A percentile compares a stretch with the other conserved stretches of the same genome.
Conservation (phyloP, 2,888 invertebrate species). For the Epinotia bilunana region DNA sequence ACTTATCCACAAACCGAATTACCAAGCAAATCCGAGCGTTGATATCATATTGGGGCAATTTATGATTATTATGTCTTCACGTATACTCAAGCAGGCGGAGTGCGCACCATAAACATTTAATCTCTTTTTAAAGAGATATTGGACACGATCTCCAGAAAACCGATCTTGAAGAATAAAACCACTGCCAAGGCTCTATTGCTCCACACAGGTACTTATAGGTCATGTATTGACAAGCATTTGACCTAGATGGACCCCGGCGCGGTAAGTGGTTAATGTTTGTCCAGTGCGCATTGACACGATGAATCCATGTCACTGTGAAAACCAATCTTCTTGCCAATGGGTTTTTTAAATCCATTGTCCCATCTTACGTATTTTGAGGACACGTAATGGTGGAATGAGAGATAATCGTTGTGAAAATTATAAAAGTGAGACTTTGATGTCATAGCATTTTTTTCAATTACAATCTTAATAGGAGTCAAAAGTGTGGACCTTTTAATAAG, state of each 20-base stretch:
- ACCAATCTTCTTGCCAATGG: neutral
- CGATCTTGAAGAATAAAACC: neutral
- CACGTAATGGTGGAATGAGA: neutral
- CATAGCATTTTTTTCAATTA: too few species aligned
- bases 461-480: too few species aligned
- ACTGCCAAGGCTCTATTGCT: neutral
- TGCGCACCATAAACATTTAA: too few species aligned
- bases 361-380: neutral
- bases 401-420: too few species aligned
- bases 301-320: neutral
- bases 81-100: too few species aligned
- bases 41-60: neutral
- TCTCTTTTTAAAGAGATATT: too few species aligned
- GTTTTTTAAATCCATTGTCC: neutral
- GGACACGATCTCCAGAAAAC: neutral
- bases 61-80: too few species aligned
- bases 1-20: neutral
- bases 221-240: conserved; percentile 2
- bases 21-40: neutral
- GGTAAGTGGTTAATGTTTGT: neutral
- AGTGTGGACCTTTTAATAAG: too few species aligned
- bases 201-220: neutral
- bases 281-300: neutral
- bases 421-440: too few species aligned
- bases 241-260: neutral